Base-by-base conservation (phyloP, 2,113 vertebrate genomes). In the Urocolius indicus region DNA sequence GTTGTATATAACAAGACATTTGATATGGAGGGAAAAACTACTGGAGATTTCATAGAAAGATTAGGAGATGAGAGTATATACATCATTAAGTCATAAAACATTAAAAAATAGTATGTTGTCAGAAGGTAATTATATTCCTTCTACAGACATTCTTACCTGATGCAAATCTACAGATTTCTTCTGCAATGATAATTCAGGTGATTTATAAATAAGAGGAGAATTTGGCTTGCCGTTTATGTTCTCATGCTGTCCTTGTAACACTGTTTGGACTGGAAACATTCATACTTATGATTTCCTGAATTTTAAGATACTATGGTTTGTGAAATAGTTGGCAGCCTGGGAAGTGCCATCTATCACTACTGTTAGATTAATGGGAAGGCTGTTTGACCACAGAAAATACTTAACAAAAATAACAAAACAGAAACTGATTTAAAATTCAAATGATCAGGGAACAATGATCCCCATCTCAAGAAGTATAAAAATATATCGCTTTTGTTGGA, bases 341-440 rank as follows among this genome's bases (percentile, higher is more conserved):
- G 57, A 90, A 93, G 16, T 81, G 72, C 48, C 61, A 54, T 86
- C 85, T 83, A 81, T 92, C 82, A 55, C 68, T 89, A 32, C 51
- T 87, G 38, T 90, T 84, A 92, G 57, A 7, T 74, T 87, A 78
- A 65, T 68, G 68, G 65, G 74, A 93, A 82, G 88, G 32, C 78
- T 94, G 20, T 66, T 91, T 94, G 90, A 78, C 87, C 79, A 69
- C 57, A 68, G 26, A 27, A 54, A 77, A 67, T 58, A 63, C 43
- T 63, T 76, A 16, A 77, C 17, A 77, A 55, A 85, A 38, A 5
- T 32, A 90, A 32, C 22, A 80, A 86, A 84, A 91, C 11, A 45
- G 48, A 77, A 90, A 75, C 36, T 36, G 29, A 63, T 94, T 91
- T 84, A 61, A 89, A 92, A 91, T 94, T 84, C 58, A n/a, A 34